Evolutionary conservation across 2,797 vertebrate species (phyloP).

Genomic region (Chelidonichthys spinosus): DNA sequence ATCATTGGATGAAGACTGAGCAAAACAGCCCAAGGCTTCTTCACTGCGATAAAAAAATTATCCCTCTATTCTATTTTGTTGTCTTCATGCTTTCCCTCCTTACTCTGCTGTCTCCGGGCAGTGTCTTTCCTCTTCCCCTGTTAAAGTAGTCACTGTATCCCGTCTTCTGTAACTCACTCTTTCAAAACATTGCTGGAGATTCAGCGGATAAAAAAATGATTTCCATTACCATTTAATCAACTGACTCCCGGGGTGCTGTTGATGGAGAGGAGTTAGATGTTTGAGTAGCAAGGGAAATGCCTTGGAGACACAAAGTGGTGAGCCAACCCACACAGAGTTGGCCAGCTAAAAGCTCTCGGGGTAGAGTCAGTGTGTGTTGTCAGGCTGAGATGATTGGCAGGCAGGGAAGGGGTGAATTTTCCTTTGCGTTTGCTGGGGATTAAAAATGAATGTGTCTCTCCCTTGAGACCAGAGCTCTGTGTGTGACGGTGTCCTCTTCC

Average conservation of each 20-base stretch:
- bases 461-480: slow-evolving; percentile 42
- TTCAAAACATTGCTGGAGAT: slow-evolving; percentile 39
- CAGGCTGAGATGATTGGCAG: slow-evolving; percentile 67
- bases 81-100: background rate
- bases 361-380: slow-evolving; percentile 36
- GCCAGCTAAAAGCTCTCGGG: background rate
- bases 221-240: slow-evolving; percentile 68
- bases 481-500: slow-evolving; percentile 24
- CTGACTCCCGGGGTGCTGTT: slow-evolving; percentile 26
- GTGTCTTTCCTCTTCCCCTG: background rate
- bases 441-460: slow-evolving; percentile 60
- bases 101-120: slow-evolving; percentile 4
- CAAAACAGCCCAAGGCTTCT: slow-evolving; percentile 57
- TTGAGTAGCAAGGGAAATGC: slow-evolving; percentile 37
- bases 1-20: slow-evolving; percentile 33
- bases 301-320: slow-evolving; percentile 31
- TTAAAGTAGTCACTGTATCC: slow-evolving; percentile 11
- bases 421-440: slow-evolving; percentile 68
- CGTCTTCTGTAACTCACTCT: slow-evolving; percentile 11
- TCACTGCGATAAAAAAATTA: slow-evolving; percentile 17
- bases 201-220: slow-evolving; percentile 59
- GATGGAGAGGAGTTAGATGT: slow-evolving; percentile 53
- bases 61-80: slow-evolving; percentile 3
- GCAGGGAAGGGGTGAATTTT: slow-evolving; percentile 54
- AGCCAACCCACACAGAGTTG: slow-evolving; percentile 2